Evolutionary conservation across 2,113 vertebrate species (phyloP), one percentile per base, ranked within the genome.

Genomic region (Tamias sibiricus): DNA sequence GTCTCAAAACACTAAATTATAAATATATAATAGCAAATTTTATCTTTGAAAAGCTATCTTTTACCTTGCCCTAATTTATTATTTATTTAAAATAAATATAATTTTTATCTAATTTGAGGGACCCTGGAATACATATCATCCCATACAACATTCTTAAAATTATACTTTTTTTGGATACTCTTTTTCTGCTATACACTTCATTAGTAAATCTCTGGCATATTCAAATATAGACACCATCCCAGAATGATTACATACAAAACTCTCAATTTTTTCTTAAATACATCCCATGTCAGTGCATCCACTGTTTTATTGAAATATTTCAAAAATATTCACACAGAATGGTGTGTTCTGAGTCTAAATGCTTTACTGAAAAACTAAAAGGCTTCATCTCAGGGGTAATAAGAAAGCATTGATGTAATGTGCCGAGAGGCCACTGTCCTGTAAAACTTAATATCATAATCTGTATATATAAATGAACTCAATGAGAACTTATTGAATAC

Each of bases 261-360:
- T 93, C 17, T 87, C 5, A 37, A 32, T 75, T 92, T 96, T 96
- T 85, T 74, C 75, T 57, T 74, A 14, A 12, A 66, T 24, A 77
- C 1, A 90, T 72, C 66, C 22, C 30, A 37, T 62, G 24, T 80
- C 59, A 93, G 0, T 57, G 8, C 32, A 83, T 93, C 89, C 83
- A 40, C 72, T 95, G 35, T n/a, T 93, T 96, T 93, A 80, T 80
- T 93, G 93, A 93, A 95, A 93, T 83, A 76, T 80, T 94, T 96
- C 20, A 20, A 90, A 93, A 94, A 57, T 80, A 79, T 89, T 91
- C 35, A 89, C 74, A 22, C 44, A 37, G 44, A 42, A 52, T 57
- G 82, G 5, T 69, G 6, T 85, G 16, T 87, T n/a, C 74, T 93
- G 17, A 86, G 22, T 87, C 32, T 84, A 96, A 94, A 95, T 91